A percentile compares a stretch with the other conserved stretches of the same genome.
Evolutionary conservation across 2,888 invertebrate species (phyloP).

Genomic region (Epicampocera succincta): DNA sequence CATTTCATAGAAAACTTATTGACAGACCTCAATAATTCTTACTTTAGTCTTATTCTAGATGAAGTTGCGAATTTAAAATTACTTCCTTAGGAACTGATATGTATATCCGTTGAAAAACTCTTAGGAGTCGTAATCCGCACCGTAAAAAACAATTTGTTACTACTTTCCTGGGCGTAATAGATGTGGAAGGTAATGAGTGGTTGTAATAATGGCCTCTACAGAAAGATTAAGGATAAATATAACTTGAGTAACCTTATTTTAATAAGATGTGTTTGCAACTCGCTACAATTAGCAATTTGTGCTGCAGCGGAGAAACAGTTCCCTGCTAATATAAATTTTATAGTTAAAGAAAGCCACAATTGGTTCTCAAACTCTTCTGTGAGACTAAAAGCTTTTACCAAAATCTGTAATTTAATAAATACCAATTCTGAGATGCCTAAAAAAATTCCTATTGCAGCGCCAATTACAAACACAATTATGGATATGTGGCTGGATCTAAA

Average conservation of each 20-base stretch:
- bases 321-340: not conserved
- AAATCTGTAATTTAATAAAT: constrained; percentile 7
- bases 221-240: not conserved
- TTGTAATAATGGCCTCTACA: not conserved
- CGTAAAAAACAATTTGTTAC: constrained; percentile 33
- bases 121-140: constrained; percentile 48
- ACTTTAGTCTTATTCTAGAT: constrained; percentile 49
- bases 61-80: too few species aligned
- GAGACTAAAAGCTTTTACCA: not conserved
- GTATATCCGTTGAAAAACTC: constrained; percentile 39
- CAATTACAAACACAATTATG: too few species aligned
- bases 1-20: constrained; percentile 50
- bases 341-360: constrained; percentile 10
- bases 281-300: not conserved
- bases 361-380: constrained; percentile 36
- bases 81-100: constrained; percentile 47
- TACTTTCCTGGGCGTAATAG: constrained; percentile 40
- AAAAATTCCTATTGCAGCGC: too few species aligned
- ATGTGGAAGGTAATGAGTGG: not conserved
- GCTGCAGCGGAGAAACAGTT: constrained; percentile 5
- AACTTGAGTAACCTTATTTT: not conserved
- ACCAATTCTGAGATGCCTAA: not conserved
- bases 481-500: too few species aligned
- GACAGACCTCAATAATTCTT: constrained; percentile 35
- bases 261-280: constrained; percentile 20